Percentiles rank a stretch among this genome's conserved stretches.
Conservation (phyloP, 2,888 invertebrate genomes). For the Nephrotoma guestfalica region DNA sequence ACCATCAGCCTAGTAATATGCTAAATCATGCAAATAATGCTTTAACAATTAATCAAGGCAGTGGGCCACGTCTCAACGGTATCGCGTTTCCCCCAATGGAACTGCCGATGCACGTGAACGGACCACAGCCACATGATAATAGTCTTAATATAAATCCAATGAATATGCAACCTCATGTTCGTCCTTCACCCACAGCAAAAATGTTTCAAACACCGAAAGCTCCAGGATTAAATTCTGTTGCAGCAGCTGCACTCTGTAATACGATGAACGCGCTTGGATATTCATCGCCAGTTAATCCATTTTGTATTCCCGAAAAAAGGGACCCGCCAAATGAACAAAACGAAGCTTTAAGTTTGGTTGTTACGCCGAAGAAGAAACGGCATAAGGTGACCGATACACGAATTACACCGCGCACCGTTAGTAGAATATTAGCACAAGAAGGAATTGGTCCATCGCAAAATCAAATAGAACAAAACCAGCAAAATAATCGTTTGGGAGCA, state of each 20-base stretch:
- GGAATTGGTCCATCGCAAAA: slow-evolving; percentile 53
- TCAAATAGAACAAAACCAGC: neutral
- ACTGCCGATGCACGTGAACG: slow-evolving; percentile 34
- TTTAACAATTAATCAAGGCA: slow-evolving; percentile 20
- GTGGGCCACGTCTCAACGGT: slow-evolving; percentile 45
- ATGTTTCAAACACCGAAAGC: slow-evolving; percentile 79
- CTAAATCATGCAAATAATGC: slow-evolving; percentile 11
- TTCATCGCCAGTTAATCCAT: slow-evolving; percentile 32
- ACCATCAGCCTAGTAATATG: slow-evolving; percentile 15
- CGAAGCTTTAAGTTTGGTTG: slow-evolving; percentile 87
- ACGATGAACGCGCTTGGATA: slow-evolving; percentile 43
- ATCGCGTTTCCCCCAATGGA: slow-evolving; percentile 37
- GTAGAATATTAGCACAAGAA: slow-evolving; percentile 70
- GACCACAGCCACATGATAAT: slow-evolving; percentile 23
- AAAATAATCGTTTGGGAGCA: neutral
- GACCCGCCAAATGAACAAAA: slow-evolving; percentile 66
- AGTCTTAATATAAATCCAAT: slow-evolving; percentile 42
- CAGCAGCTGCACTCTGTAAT: slow-evolving; percentile 47
- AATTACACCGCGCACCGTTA: slow-evolving; percentile 80
- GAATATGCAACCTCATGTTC: slow-evolving; percentile 44
- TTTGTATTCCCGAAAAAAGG: slow-evolving; percentile 43
- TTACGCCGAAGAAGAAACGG: slow-evolving; percentile 89
- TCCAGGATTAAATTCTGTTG: slow-evolving; percentile 38
- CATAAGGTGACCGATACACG: slow-evolving; percentile 94
- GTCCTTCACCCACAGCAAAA: slow-evolving; percentile 51